Base-by-base conservation (phyloP, 1,140 invertebrate species). In the Habropoda laboriosa region DNA sequence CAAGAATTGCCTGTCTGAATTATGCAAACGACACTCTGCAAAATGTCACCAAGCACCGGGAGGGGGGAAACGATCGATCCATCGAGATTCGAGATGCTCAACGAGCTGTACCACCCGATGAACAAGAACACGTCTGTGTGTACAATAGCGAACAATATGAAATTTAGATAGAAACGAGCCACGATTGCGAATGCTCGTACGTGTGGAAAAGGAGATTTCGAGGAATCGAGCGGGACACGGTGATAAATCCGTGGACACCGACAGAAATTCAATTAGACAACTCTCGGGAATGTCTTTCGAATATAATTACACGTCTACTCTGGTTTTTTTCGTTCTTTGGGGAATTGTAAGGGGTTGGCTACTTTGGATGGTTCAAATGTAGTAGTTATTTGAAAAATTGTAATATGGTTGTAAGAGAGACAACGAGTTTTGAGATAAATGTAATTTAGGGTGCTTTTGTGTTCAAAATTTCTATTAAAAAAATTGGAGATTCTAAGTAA, bases 11-110 rank as follows among this genome's bases (percentile, higher is more conserved):
- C 7, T 27, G 6, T n/a, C 0, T 88, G 79, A 91, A 89, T 91
- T 90, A 90, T 89, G 88, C 86, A 89, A 88, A 88, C 84, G 85
- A 88, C 82, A 86, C 66, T 24, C 35, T 80, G 49, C 80, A 75
- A 90, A 91, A 91, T 88, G 89, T 89, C 88, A 89, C 81, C 84
- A 82, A 74, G 78, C 60, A 84, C 58, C 49, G 53, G 55, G 82
- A n/a, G n/a, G n/a, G n/a, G n/a, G n/a, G n/a, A n/a, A 82, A 80
- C 79, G 81, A 84, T 87, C 86, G 81, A 87, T 86, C 80, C 70
- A 78, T 79, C 80, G 84, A 83, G 78, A 82, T 35, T 51, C 40
- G 70, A n/a, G n/a, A 61, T 82, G 82, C 74, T 68, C 78, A 70
- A 80, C 73, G 82, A 82, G 80, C 76, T 63, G 79, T 67, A 68